These are phyloP conservation scores for Nephrotoma appendiculata DNA, from an alignment of 2,888 invertebrate species.

Conservation along the genomic window DNA sequence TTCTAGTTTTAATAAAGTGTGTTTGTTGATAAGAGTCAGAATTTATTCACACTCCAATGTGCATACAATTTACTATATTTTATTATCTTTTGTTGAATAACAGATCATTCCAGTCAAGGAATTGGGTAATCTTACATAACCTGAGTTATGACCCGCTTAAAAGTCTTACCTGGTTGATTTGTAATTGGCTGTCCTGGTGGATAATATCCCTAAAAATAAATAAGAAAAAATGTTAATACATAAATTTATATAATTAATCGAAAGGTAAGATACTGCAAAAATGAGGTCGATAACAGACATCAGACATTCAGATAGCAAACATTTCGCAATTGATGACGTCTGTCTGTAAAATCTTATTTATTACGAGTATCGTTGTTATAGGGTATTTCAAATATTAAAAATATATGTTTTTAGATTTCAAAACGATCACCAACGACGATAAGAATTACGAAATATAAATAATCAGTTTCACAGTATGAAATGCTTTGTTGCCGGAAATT, in stretches of 20 bases:
- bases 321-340: neutral
- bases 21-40: too few relatives aligned
- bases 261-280: neutral
- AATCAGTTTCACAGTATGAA: neutral
- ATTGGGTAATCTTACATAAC: neutral
- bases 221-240: neutral
- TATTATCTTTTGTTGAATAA: too few relatives aligned
- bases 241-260: too few relatives aligned
- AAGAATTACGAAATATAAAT: neutral
- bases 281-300: neutral
- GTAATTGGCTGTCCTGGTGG: slow-evolving; percentile 3
- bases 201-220: neutral
- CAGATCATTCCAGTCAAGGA: too few relatives aligned
- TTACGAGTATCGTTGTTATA: neutral
- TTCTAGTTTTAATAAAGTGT: too few relatives aligned
- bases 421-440: neutral
- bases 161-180: neutral
- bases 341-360: neutral
- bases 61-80: too few relatives aligned
- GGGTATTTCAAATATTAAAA: neutral
- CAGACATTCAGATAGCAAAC: neutral
- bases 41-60: too few relatives aligned
- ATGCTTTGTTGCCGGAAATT: neutral
- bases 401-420: neutral
- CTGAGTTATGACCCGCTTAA: neutral